A percentile compares a stretch with the other conserved stretches of the same genome.
These are phyloP conservation scores for Acanthosoma haemorrhoidale DNA, from an alignment of 2,888 invertebrate species.

Conservation along the genomic window DNA sequence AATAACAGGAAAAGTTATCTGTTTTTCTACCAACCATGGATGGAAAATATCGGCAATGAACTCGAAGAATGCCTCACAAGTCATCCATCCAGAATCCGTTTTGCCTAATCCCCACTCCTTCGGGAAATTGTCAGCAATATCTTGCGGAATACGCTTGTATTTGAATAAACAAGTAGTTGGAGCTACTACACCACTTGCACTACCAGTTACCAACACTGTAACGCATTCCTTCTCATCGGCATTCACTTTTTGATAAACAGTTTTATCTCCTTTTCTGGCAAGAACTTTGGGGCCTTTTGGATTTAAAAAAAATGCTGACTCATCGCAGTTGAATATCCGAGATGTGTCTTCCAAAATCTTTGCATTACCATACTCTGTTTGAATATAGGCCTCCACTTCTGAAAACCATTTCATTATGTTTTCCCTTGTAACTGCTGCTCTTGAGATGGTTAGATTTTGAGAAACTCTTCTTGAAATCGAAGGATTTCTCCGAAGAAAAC, in stretches of 20 bases:
- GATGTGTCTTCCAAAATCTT: slow-evolving; percentile 34
- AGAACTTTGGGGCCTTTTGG: slow-evolving; percentile 39
- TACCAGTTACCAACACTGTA: slow-evolving; percentile 41
- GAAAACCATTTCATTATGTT: slow-evolving; percentile 35
- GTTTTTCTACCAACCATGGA: slow-evolving; percentile 44
- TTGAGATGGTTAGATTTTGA: slow-evolving; percentile 36
- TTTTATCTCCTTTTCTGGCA: slow-evolving; percentile 42
- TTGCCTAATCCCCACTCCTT: slow-evolving; percentile 45
- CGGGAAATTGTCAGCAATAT: slow-evolving; percentile 38
- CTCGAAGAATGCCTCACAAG: slow-evolving; percentile 46
- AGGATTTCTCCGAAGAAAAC: slow-evolving; percentile 36
- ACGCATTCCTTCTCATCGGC: slow-evolving; percentile 44
- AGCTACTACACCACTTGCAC: slow-evolving; percentile 41
- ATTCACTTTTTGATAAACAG: slow-evolving; percentile 41
- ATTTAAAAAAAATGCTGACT: slow-evolving; percentile 38
- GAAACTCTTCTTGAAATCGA: slow-evolving; percentile 32
- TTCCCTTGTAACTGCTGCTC: slow-evolving; percentile 34
- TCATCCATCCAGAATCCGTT: slow-evolving; percentile 48
- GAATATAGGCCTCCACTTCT: slow-evolving; percentile 33
- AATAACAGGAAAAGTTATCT: slow-evolving; percentile 45
- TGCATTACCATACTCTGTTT: slow-evolving; percentile 31
- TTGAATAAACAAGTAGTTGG: slow-evolving; percentile 38
- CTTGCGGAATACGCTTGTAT: slow-evolving; percentile 38
- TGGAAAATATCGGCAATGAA: slow-evolving; percentile 46
- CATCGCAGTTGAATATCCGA: slow-evolving; percentile 39